Conservation (phyloP, 2,113 vertebrate genomes). For the Chiloscyllium plagiosum region DNA sequence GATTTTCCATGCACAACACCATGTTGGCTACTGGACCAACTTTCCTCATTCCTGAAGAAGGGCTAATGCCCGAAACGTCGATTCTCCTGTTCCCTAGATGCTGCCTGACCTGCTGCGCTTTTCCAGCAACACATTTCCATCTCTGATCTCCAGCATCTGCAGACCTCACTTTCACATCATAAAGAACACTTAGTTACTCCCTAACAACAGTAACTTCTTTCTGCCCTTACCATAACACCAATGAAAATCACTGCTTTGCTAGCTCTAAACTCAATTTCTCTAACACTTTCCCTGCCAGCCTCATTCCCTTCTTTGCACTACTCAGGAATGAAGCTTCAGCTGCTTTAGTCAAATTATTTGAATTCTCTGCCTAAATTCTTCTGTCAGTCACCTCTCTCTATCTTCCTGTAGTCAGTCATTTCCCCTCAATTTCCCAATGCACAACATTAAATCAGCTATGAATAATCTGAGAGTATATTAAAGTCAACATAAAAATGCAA, state of each 20-base stretch:
- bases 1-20: too few species aligned
- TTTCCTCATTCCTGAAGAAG: too few species aligned
- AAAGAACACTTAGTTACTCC: neutral
- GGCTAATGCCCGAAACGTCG: too few species aligned
- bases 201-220: neutral
- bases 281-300: neutral
- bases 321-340: neutral
- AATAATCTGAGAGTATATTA: neutral
- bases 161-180: too few species aligned
- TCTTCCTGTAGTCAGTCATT: neutral
- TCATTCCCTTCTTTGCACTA: neutral
- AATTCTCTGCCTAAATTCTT: neutral
- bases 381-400: neutral
- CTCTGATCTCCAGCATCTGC: too few species aligned
- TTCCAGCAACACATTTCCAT: too few species aligned
- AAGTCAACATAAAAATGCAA: neutral
- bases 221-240: neutral
- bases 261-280: neutral
- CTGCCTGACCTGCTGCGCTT: too few species aligned
- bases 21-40: too few species aligned
- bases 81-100: too few species aligned
- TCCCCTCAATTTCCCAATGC: neutral
- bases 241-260: neutral
- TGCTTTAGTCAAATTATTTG: neutral
- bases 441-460: neutral